These are phyloP conservation scores for Dynastes maya DNA, from an alignment of 2,888 invertebrate species.

Conservation along the genomic window DNA sequence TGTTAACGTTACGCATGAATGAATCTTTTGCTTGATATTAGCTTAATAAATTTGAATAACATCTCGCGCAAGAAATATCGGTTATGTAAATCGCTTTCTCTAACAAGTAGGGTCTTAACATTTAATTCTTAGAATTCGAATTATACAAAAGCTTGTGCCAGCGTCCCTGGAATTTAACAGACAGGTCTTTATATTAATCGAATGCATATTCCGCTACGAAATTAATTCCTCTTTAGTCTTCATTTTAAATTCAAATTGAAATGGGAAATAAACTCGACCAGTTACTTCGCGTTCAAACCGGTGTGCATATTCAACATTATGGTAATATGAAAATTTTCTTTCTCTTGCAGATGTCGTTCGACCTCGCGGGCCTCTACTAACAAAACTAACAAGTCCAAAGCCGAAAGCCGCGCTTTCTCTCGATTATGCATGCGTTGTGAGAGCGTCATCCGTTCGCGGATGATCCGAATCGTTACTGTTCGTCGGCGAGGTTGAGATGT, in stretches of 20 bases:
- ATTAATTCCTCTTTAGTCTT: slow-evolving; percentile 38
- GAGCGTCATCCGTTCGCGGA: background rate
- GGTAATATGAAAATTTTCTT: slow-evolving; percentile 56
- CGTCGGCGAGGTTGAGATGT: slow-evolving; percentile 24
- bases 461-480: no score
- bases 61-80: background rate
- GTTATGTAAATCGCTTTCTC: background rate
- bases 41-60: background rate
- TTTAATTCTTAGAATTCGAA: background rate
- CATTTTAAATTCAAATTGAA: slow-evolving; percentile 48
- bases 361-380: slow-evolving; percentile 52
- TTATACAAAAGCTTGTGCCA: background rate
- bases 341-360: slow-evolving; percentile 53
- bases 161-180: background rate
- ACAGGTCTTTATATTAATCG: slow-evolving; percentile 13
- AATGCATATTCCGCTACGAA: slow-evolving; percentile 39
- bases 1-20: no score
- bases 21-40: no score
- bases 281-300: slow-evolving; percentile 50
- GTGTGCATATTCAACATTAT: slow-evolving; percentile 55
- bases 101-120: background rate
- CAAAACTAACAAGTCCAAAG: slow-evolving; percentile 51
- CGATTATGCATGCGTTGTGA: slow-evolving; percentile 49
- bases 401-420: slow-evolving; percentile 33
- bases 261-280: slow-evolving; percentile 35